Conservation (phyloP, 2,888 invertebrate species). For the Masnerella sp. region DNA sequence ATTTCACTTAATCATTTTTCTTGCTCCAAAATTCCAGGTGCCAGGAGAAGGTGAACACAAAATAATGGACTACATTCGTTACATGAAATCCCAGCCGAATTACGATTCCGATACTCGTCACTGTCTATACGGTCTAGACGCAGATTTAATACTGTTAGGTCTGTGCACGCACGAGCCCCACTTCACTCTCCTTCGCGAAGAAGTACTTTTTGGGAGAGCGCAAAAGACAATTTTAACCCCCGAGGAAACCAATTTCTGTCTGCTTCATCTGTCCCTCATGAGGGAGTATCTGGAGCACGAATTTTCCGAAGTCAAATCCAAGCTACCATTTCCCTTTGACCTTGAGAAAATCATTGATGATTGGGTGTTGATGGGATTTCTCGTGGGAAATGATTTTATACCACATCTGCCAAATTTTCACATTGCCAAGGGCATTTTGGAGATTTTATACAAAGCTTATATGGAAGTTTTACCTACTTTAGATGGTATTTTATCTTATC, state of each 20-base stretch:
- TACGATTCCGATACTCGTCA: conserved; percentile 96
- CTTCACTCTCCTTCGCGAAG: conserved; percentile 95
- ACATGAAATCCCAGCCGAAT: conserved; percentile 88
- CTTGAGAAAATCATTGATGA: conserved; percentile 97
- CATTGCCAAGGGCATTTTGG: conserved; percentile 93
- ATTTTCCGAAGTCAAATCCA: conserved; percentile 85
- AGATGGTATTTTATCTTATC: conserved; percentile 82
- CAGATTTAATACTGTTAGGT: conserved; percentile 98
- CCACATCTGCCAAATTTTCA: conserved; percentile 97
- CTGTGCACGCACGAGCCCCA: conserved; percentile 97
- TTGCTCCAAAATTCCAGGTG: conserved; percentile 82
- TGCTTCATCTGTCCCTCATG: conserved; percentile 94
- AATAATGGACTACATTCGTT: conserved; percentile 98
- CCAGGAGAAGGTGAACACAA: conserved; percentile 99
- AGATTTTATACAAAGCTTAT: conserved; percentile 91
- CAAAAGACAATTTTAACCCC: conserved; percentile 84
- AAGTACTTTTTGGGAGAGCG: conserved; percentile 88
- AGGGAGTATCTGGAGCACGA: conserved; percentile 96
- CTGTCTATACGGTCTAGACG: conserved; percentile 97
- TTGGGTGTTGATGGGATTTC: conserved; percentile 98
- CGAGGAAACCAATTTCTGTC: conserved; percentile 94
- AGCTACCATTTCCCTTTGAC: conserved; percentile 87
- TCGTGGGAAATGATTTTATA: conserved; percentile 99
- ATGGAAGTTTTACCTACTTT: conserved; percentile 90
- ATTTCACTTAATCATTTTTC: too few species aligned